A percentile compares a stretch with the other conserved stretches of the same genome.
These are phyloP conservation scores for Zalophus californianus DNA, from an alignment of 2,797 vertebrate species.

Conservation along the genomic window DNA sequence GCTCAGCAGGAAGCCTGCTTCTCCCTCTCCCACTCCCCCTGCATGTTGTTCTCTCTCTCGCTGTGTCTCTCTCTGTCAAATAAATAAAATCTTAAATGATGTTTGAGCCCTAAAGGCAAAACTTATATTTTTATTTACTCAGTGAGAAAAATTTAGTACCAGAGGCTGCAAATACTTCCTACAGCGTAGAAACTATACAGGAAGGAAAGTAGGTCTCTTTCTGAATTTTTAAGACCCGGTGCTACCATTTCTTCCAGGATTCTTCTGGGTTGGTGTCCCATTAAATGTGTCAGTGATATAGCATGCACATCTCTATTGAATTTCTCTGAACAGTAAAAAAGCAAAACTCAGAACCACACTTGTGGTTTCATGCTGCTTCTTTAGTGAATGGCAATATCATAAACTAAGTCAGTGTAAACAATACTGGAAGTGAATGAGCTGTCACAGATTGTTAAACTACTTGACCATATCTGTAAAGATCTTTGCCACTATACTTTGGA, in stretches of 20 bases:
- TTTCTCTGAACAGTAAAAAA: conserved; percentile 33
- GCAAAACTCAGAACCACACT: not conserved
- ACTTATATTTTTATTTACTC: not conserved
- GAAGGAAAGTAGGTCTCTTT: not conserved
- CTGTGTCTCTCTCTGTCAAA: no score
- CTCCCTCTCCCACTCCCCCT: no score
- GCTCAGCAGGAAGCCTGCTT: no score
- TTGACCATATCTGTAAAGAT: not conserved
- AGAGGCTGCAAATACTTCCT: not conserved
- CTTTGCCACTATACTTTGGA: not conserved
- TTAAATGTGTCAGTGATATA: not conserved
- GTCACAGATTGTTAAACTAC: not conserved
- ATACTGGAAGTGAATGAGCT: not conserved
- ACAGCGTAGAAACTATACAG: not conserved
- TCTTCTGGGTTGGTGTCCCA: not conserved
- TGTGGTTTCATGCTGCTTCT: not conserved
- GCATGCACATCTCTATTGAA: not conserved
- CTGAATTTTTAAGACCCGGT: not conserved
- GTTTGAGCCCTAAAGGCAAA: not conserved
- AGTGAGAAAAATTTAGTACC: not conserved
- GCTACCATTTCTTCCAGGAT: not conserved
- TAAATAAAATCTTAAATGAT: not conserved
- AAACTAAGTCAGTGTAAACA: not conserved
- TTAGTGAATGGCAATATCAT: not conserved
- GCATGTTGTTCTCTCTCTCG: no score